Evolutionary conservation across 30 jellyfish, hydroid and myxozoan genomes (phyloP).

Genomic region (Euphysa ruthae): DNA sequence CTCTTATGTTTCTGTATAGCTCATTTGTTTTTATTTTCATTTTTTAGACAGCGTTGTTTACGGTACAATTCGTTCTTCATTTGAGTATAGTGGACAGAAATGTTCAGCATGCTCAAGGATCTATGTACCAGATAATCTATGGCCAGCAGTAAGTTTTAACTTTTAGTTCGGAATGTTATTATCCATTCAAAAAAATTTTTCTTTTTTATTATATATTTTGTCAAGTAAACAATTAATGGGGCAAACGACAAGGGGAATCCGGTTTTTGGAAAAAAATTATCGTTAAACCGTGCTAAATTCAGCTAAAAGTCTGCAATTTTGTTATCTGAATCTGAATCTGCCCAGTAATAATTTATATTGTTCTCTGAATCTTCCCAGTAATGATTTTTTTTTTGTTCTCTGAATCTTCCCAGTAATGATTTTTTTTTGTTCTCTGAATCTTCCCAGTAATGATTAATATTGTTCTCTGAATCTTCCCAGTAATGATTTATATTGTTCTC

Average conservation of each 20-base stretch:
- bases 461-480: too few relatives aligned
- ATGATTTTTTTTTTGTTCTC: too few relatives aligned
- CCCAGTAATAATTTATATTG: too few relatives aligned
- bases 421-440: too few relatives aligned
- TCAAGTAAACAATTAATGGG: background rate
- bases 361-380: too few relatives aligned
- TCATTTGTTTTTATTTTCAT: background rate
- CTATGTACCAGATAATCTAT: constrained; percentile 76
- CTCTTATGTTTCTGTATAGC: too few relatives aligned
- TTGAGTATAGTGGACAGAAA: constrained; percentile 91
- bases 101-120: constrained; percentile 98
- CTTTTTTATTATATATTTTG: background rate
- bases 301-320: background rate
- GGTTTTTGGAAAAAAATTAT: background rate
- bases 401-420: too few relatives aligned
- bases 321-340: too few relatives aligned
- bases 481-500: too few relatives aligned
- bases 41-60: constrained; percentile 66
- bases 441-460: too few relatives aligned
- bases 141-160: constrained; percentile 80
- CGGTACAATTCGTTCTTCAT: constrained; percentile 79
- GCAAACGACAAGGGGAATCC: too few relatives aligned
- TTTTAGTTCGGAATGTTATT: background rate
- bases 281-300: background rate
- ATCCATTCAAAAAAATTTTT: background rate